Evolutionary conservation across 2,797 vertebrate species (phyloP).

Genomic region (Anguilla obscura): DNA sequence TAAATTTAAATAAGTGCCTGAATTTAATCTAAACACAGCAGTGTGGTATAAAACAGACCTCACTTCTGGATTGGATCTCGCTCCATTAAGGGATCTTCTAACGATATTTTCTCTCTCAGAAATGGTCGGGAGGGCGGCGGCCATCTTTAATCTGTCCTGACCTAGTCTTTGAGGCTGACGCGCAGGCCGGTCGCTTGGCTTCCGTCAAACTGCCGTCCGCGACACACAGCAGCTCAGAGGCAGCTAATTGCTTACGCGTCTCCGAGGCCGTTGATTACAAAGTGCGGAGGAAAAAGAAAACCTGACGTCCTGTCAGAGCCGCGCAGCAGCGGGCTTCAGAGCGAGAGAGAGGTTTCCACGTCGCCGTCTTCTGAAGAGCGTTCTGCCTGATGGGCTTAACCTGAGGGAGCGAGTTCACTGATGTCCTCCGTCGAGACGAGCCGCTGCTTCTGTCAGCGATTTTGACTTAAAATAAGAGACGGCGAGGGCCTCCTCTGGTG

Average conservation of each 20-base stretch:
- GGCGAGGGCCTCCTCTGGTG: background rate
- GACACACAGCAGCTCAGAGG: slow-evolving; percentile 58
- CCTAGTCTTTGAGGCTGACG: slow-evolving; percentile 53
- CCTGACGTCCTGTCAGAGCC: background rate
- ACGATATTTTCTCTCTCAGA: background rate
- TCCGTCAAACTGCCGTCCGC: slow-evolving; percentile 27
- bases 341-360: background rate
- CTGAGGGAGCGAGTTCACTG: slow-evolving; percentile 33
- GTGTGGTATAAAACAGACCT: background rate
- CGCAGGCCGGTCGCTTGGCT: slow-evolving; percentile 49
- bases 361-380: slow-evolving; percentile 4
- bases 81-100: background rate
- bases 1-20: background rate
- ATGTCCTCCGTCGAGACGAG: slow-evolving; percentile 40
- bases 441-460: slow-evolving; percentile 43
- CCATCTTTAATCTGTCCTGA: slow-evolving; percentile 65
- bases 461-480: background rate
- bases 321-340: background rate
- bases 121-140: slow-evolving; percentile 50
- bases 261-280: slow-evolving; percentile 37
- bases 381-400: background rate
- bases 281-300: background rate
- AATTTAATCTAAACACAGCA: background rate
- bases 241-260: slow-evolving; percentile 43
- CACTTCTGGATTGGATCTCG: background rate